phyloP scores from a whole-genome alignment of 2,113 vertebrate genomes.

The Hemichromis elongatus region DNA sequence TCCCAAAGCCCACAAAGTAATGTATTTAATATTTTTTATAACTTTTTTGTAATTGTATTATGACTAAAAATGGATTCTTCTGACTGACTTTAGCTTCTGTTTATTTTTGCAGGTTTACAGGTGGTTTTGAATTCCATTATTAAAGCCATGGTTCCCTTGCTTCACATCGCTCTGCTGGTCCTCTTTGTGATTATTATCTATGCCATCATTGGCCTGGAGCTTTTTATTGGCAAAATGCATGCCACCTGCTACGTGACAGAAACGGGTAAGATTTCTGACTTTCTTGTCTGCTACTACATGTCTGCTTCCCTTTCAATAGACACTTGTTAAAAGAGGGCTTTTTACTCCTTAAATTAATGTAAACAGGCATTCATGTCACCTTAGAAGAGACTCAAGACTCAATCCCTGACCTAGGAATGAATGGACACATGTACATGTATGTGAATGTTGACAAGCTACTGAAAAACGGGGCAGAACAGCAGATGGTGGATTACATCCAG shows the following conservation, averaged over 20 bases:
- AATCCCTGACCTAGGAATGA: conserved; percentile 21
- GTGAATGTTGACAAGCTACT: conserved; percentile 14
- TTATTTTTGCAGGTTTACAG: conserved; percentile 68
- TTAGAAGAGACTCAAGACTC: background rate
- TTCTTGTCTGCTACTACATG: background rate
- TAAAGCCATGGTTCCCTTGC: conserved; percentile 80
- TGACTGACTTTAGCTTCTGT: background rate
- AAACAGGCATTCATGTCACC: background rate
- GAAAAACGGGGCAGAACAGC: conserved; percentile 31
- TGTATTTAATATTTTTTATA: background rate
- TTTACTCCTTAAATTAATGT: background rate
- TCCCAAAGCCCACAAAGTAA: background rate
- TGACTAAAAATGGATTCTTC: background rate
- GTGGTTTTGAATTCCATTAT: conserved; percentile 80
- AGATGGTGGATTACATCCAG: conserved; percentile 53
- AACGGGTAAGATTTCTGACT: conserved; percentile 53
- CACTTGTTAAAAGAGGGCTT: background rate
- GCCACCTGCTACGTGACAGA: conserved; percentile 66
- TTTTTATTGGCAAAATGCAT: conserved; percentile 80
- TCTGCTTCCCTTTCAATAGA: background rate
- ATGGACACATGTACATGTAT: conserved; percentile 27
- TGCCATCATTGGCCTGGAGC: conserved; percentile 77
- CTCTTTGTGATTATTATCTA: conserved; percentile 81
- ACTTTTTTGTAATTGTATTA: background rate
- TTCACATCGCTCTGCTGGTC: conserved; percentile 79